phyloP scores from a whole-genome alignment of 2,797 vertebrate species.

The Chloroceryle inda region DNA sequence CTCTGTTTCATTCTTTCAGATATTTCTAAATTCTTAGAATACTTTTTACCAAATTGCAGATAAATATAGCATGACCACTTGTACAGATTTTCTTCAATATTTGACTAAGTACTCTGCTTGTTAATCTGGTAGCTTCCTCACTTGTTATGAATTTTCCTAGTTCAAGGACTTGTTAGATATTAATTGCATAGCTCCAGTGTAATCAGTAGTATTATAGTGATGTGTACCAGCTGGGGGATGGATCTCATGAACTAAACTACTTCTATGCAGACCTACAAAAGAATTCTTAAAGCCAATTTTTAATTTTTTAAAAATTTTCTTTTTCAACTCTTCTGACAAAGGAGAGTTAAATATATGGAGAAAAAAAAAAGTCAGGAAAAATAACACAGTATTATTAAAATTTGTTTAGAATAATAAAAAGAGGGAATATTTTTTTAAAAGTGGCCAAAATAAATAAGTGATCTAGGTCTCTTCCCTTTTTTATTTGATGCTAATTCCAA shows the following conservation, averaged over 20 bases:
- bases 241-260: not conserved
- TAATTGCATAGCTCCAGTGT: not conserved
- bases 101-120: not conserved
- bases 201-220: not conserved
- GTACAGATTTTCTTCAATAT: not conserved
- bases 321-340: not conserved
- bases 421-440: not conserved
- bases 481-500: not conserved
- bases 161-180: not conserved
- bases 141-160: constrained; percentile 1
- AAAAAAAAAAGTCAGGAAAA: not conserved
- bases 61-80: not conserved
- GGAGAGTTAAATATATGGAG: not conserved
- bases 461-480: not conserved
- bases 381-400: not conserved
- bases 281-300: not conserved
- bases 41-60: not conserved
- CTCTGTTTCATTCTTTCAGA: not conserved
- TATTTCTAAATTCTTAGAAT: constrained; percentile 18
- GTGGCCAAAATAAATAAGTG: not conserved
- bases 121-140: constrained; percentile 42
- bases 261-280: not conserved
- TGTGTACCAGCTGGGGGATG: not conserved
- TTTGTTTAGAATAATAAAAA: not conserved
- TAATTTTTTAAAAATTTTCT: not conserved